Evolutionary conservation across 1,140 invertebrate species (phyloP).

Genomic region (Drosophila malerkotliana): DNA sequence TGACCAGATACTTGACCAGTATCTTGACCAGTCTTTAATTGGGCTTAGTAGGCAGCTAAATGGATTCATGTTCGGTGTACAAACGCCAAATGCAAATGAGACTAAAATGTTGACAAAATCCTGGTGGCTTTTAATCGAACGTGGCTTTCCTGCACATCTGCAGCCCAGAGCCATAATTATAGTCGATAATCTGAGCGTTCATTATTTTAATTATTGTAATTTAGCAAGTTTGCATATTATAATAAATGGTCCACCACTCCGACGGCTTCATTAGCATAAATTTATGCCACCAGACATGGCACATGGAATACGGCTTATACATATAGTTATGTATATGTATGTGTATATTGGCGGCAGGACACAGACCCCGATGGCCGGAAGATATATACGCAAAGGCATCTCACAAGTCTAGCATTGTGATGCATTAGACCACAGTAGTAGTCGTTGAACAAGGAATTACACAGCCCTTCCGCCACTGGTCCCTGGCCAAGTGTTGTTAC

Average conservation of each 20-base stretch:
- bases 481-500: slow-evolving; percentile 8
- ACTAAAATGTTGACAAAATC: slow-evolving; percentile 34
- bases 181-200: slow-evolving; percentile 74
- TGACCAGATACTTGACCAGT: slow-evolving; percentile 1
- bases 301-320: background rate
- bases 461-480: slow-evolving; percentile 4
- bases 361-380: slow-evolving; percentile 2
- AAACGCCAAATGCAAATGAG: slow-evolving; percentile 29
- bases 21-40: slow-evolving; percentile 24
- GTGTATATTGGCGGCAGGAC: slow-evolving; percentile 24
- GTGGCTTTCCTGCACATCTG: slow-evolving; percentile 30
- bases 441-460: slow-evolving; percentile 39
- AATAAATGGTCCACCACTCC: slow-evolving; percentile 71
- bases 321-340: background rate
- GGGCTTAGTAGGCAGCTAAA: slow-evolving; percentile 25
- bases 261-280: slow-evolving; percentile 61
- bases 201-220: slow-evolving; percentile 83
- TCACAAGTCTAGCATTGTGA: slow-evolving; percentile 35
- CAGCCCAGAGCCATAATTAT: slow-evolving; percentile 63
- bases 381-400: slow-evolving; percentile 1
- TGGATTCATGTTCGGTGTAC: background rate
- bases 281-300: slow-evolving; percentile 45
- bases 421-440: slow-evolving; percentile 39
- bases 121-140: slow-evolving; percentile 13
- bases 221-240: slow-evolving; percentile 77